phyloP scores from a whole-genome alignment of 2,888 invertebrate species.

The Spodoptera exigua region DNA sequence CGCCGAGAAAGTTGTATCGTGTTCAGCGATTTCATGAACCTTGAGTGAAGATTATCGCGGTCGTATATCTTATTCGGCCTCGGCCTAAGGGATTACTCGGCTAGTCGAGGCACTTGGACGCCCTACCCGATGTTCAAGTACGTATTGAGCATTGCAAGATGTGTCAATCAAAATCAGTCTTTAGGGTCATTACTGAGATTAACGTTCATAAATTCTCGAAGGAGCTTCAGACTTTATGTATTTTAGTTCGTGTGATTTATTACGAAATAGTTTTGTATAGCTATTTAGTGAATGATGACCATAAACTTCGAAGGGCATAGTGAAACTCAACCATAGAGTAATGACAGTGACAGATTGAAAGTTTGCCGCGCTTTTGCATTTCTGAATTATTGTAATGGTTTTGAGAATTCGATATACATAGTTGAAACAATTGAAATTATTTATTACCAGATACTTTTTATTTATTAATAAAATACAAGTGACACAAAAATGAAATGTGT shows the following conservation, averaged over 20 bases:
- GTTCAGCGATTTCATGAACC: slow-evolving; percentile 73
- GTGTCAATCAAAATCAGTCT: slow-evolving; percentile 59
- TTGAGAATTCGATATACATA: too few relatives aligned
- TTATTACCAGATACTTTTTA: too few relatives aligned
- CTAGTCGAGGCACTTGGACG: slow-evolving; percentile 63
- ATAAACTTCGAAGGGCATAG: too few relatives aligned
- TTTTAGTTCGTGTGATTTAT: not conserved
- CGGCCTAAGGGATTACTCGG: slow-evolving; percentile 70
- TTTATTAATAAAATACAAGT: too few relatives aligned
- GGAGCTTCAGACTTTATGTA: slow-evolving; percentile 3
- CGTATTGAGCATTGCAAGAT: slow-evolving; percentile 60
- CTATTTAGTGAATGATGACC: not conserved
- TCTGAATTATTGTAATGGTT: too few relatives aligned
- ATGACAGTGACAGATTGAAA: too few relatives aligned
- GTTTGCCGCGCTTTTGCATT: too few relatives aligned
- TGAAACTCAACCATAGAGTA: too few relatives aligned
- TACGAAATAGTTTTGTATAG: not conserved
- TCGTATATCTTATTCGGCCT: slow-evolving; percentile 71
- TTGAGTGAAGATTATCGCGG: slow-evolving; percentile 77
- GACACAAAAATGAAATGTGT: not conserved
- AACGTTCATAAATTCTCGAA: slow-evolving; percentile 13
- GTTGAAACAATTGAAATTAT: too few relatives aligned
- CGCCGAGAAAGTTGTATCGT: slow-evolving; percentile 61
- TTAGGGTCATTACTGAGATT: slow-evolving; percentile 35
- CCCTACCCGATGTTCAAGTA: slow-evolving; percentile 62